Conservation (phyloP, 2,888 invertebrate species). For the Incurvaria masculella region DNA sequence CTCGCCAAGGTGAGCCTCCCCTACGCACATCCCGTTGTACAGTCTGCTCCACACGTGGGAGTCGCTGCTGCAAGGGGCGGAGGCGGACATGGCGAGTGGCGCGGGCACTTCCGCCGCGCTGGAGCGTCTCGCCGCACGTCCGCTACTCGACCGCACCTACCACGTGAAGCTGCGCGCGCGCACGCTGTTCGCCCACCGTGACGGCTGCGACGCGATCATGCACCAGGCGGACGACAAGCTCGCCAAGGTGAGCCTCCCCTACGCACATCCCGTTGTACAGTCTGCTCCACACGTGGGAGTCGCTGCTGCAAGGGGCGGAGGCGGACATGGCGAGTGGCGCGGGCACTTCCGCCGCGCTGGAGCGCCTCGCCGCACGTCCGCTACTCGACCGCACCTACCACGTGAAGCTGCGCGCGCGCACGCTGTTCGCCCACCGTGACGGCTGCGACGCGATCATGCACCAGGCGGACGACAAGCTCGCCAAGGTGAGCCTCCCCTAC, state of each 20-base stretch:
- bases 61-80: constrained; percentile 72
- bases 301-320: constrained; percentile 74
- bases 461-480: constrained; percentile 45
- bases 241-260: no score
- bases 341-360: constrained; percentile 69
- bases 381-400: constrained; percentile 75
- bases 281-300: constrained; percentile 82
- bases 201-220: constrained; percentile 75
- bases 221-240: constrained; percentile 51
- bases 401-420: no score
- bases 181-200: constrained; percentile 76
- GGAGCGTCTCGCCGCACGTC: constrained; percentile 66
- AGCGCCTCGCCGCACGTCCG: constrained; percentile 67
- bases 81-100: constrained; percentile 75
- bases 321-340: constrained; percentile 75
- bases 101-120: constrained; percentile 72
- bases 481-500: no score
- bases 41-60: constrained; percentile 84
- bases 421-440: constrained; percentile 76
- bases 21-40: no score
- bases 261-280: no score
- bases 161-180: no score
- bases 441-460: constrained; percentile 73
- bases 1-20: not conserved
- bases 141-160: constrained; percentile 73